Base-by-base conservation (phyloP, 1,140 invertebrate species). In the Ooceraea biroi region DNA sequence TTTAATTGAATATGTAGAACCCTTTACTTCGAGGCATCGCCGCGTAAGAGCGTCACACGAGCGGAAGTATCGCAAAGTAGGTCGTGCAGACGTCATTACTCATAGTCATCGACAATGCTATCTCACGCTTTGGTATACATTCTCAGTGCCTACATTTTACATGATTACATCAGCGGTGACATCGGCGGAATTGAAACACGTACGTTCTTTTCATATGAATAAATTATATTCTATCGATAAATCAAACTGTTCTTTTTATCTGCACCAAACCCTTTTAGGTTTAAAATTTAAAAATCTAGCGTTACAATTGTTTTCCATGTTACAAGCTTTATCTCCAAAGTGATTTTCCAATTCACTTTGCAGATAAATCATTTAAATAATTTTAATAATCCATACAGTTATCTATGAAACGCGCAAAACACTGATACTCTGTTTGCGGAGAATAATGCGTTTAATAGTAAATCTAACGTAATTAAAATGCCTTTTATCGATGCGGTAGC, bases 1-100 rank as follows among this genome's bases (percentile, higher is more conserved):
- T 80, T n/a, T 80, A 80, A 80, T 80, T 85, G 87, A 60, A 74
- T 69, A 88, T 85, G 87, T 76, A 88, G 63, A 88, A 85, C 69
- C 57, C 27, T 52, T 76, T 85, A 72, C 69, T 87, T 76, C 12
- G 55, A 82, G 85, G 19, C 71, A 50, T 36, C 52, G 30, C 44
- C 57, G 50, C 50, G 48, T 78, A 60, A 83, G 77, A 85, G 50
- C 22, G 22, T 10, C 19, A 44, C 36, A 76, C 46, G 25, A 50
- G 41, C 68, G 60, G 44, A 65, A 74, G 27, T 74, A 52, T 61
- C 44, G 69, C 44, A 4, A 61, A 61, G 44, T 82, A 61, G 69
- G 17, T 68, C 22, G 19, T 50, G 44, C 19, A 68, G 48, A 27
- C 11, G 22, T 82, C 57, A 82, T 82, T 82, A 74, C 55, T 80